Evolutionary conservation across 2,888 invertebrate genomes (phyloP).

Genomic region (Melangyna quadrimaculata): DNA sequence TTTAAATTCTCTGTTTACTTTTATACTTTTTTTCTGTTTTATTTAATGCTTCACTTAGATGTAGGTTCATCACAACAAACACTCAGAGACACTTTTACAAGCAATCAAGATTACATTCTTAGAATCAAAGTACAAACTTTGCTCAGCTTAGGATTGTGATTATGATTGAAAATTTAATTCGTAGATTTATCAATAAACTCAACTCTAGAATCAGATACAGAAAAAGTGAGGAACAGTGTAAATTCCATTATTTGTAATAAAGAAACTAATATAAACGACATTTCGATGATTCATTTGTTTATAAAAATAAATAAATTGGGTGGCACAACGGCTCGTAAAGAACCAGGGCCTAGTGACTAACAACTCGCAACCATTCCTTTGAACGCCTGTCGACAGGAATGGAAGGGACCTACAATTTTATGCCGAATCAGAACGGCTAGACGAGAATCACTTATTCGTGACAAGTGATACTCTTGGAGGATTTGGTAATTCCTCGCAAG

Average conservation of each 20-base stretch:
- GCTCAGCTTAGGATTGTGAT: constrained; percentile 46
- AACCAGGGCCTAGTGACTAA: too few species aligned
- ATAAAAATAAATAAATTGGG: too few species aligned
- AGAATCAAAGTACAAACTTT: constrained; percentile 62
- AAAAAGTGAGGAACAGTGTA: constrained; percentile 54
- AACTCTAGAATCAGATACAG: constrained; percentile 44
- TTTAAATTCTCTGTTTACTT: not conserved
- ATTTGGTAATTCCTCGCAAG: too few species aligned
- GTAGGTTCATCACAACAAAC: constrained; percentile 2
- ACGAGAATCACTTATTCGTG: too few species aligned
- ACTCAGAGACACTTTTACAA: constrained; percentile 16
- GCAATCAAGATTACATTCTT: constrained; percentile 36
- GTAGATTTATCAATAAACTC: constrained; percentile 50
- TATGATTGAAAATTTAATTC: constrained; percentile 32
- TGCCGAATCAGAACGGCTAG: too few species aligned
- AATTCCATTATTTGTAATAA: constrained; percentile 71
- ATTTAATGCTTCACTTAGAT: constrained; percentile 12
- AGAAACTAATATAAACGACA: constrained; percentile 39
- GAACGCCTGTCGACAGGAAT: too few species aligned
- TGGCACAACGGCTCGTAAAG: too few species aligned
- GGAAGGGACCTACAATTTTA: too few species aligned
- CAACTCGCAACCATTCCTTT: too few species aligned
- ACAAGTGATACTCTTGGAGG: too few species aligned
- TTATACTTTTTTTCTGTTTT: constrained; percentile 2
- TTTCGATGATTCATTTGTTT: not conserved